Base-by-base conservation (phyloP, 2,797 vertebrate genomes). In the Tragopan temminckii region DNA sequence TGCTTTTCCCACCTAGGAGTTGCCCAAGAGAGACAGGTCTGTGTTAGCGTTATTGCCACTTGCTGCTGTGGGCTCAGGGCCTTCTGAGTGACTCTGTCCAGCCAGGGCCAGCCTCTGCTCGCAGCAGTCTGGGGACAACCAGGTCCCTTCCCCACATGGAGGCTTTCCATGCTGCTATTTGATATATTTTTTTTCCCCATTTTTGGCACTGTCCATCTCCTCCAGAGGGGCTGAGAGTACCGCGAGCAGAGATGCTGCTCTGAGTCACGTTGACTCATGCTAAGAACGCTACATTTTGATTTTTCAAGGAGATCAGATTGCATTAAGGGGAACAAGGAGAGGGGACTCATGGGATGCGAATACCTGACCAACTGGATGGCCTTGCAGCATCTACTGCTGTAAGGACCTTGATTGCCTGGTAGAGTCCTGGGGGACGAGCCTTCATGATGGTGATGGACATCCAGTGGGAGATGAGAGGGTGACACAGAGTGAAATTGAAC, bases 101-200 rank as follows among this genome's bases (percentile, higher is more conserved):
- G 52, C 38, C 46, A 81, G 74, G 35, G 10, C 38, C 59, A 53
- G 29, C 19, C n/a, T 57, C 70, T 77, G 57, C 57, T 72, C 1
- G 0, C 25, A 0, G 80, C 81, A 80, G 31, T 29, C 23, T 1
- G 1, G 36, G 5, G 17, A 3, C 40, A 3, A 50, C 31, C 66
- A 43, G 3, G 14, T 78, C 89, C 55, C 55, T 53, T 89, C 72
- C 40, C 70, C 11, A 16, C 0, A 0, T 16, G 45, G 68, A 89
- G 81, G 35, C n/a, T 76, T 85, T 88, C 87, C 80, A 50, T 88
- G 93, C 92, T 95, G 95, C 87, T 94, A 77, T 90, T 74, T 67
- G 55, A 27, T 52, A 48, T 62, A 78, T 52, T 42, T 57, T 55
- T 79, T 52, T 42, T 66, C 79, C 23, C 68, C 40, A 2, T 24